Conservation (phyloP, 1,140 invertebrate species). For the Zaprionus taronus region DNA sequence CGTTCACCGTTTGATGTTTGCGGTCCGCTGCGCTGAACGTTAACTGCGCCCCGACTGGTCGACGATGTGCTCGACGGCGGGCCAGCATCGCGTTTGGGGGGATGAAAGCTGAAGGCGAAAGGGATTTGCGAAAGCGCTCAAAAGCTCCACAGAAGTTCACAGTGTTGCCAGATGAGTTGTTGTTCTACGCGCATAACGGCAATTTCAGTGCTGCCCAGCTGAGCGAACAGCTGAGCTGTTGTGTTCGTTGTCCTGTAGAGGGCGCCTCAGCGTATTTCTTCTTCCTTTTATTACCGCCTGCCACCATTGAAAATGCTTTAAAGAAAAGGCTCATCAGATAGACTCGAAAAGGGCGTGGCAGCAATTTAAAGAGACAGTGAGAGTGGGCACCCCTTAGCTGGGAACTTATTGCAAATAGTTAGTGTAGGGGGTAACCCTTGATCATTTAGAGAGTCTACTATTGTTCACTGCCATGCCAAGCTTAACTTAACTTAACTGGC, state of each 20-base stretch:
- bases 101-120: conserved; percentile 40
- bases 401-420: no score
- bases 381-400: no score
- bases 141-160: neutral
- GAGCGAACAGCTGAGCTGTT: conserved; percentile 6
- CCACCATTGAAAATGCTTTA: no score
- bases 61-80: neutral
- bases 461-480: no score
- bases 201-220: conserved; percentile 21
- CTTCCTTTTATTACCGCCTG: no score
- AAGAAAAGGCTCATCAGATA: no score
- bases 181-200: conserved; percentile 11
- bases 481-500: no score
- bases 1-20: conserved; percentile 10
- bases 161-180: conserved; percentile 22
- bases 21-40: conserved; percentile 3
- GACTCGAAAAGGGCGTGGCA: no score
- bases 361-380: no score
- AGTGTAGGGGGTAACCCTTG: no score
- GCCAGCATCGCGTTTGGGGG: conserved; percentile 44
- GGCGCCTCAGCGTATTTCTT: neutral
- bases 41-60: conserved; percentile 8
- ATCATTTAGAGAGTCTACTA: no score
- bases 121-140: conserved; percentile 5
- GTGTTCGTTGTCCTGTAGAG: neutral